Base-by-base conservation (phyloP, 2,797 vertebrate species). In the Pangasius krempfi region DNA sequence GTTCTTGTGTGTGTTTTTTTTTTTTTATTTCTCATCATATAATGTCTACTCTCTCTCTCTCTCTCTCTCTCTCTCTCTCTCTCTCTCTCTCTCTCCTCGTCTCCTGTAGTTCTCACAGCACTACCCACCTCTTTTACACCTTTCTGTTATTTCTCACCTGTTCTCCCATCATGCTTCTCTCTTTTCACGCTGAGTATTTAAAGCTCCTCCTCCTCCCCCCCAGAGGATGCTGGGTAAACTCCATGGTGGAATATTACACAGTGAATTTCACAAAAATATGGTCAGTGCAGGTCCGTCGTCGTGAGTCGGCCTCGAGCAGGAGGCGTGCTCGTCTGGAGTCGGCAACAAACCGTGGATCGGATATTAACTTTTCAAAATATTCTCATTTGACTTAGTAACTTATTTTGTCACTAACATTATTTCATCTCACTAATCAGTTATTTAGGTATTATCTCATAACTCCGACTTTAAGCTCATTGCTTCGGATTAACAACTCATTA, bases 71-170 rank as follows among this genome's bases (percentile, higher is more conserved):
- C 73, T 30, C 12, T 78, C 44, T n/a, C 47, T 52, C 12, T 76
- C 27, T 79, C 76, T 33, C 30, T 80, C 78, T 58, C 52, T 79
- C 76, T 33, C 52, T 58, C 52, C 5, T 13, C 4, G 4, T 40
- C 20, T 25, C 33, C 50, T 9, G 50, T 79, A 18, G 6, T 78
- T 30, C 75, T 54, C 75, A 54, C 47, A n/a, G 27, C 47, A 79
- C 76, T 30, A 56, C 52, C 50, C 52, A 56, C 78, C 18, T 20
- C 18, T 37, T 56, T 79, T 33, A 33, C 76, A 79, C 76, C 52
- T 79, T 79, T 30, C 52, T 56, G 76, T 54, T 37, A 79, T 58
- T 80, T 58, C 52, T 80, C 78, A 58, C 78, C 78, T 58, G 30
- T 22, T 58, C 10, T 20, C n/a, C 30, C 54, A 80, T 58, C 78